Percentiles rank a stretch among this genome's conserved stretches.
Conservation (phyloP, 2,113 vertebrate genomes). For the Odocoileus virginianus region DNA sequence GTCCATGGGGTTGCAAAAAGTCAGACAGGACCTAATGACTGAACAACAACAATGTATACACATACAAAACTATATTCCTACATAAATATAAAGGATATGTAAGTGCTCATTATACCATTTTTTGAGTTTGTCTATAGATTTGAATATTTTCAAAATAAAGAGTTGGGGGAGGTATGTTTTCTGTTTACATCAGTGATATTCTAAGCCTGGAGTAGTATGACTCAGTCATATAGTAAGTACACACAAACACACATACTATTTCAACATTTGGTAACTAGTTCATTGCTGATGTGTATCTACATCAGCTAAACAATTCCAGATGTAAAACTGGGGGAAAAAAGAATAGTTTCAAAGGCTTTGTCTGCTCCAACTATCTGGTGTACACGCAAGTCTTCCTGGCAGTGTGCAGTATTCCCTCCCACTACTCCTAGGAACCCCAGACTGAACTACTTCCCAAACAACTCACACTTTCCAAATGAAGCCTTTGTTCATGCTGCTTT, state of each 20-base stretch:
- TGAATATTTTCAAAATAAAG: not conserved
- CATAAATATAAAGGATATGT: not conserved
- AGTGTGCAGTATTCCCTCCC: not conserved
- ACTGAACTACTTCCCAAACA: conserved; percentile 2
- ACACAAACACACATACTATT: not conserved
- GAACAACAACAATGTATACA: not conserved
- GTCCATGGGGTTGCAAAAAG: not conserved
- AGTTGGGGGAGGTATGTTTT: not conserved
- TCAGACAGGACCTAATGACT: not conserved
- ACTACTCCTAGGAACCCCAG: not conserved
- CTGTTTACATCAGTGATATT: not conserved
- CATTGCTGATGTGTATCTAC: not conserved
- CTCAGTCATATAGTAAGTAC: not conserved
- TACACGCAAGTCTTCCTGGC: not conserved
- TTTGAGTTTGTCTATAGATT: not conserved
- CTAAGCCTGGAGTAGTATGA: not conserved
- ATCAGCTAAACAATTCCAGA: conserved; percentile 44
- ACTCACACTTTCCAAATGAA: conserved; percentile 32
- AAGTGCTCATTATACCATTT: not conserved
- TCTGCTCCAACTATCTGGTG: not conserved
- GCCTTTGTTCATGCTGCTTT: not conserved
- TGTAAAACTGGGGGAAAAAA: not conserved
- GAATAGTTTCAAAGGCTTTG: not conserved
- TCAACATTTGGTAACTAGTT: conserved; percentile 13
- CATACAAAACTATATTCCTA: not conserved